Evolutionary conservation across 1,140 invertebrate genomes (phyloP).

Genomic region (Carposina sasakii): DNA sequence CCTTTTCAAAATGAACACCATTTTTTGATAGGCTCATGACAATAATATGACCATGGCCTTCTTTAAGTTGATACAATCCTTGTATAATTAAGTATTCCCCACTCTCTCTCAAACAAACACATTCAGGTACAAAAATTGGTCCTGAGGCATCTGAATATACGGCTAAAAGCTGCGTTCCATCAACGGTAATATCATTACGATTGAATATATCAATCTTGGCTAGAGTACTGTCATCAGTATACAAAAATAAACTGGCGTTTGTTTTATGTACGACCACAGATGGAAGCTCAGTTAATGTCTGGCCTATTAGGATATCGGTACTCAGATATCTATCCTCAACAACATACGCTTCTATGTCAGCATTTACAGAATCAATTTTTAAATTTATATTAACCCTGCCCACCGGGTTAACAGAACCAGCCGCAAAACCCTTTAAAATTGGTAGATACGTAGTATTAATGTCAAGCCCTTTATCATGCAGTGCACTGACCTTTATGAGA

Average conservation of each 20-base stretch:
- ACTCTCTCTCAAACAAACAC: background rate
- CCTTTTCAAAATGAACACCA: background rate
- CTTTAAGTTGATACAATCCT: conserved; percentile 6
- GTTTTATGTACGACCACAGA: conserved; percentile 6
- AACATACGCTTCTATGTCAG: conserved; percentile 5
- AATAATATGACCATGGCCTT: background rate
- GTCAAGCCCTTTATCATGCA: background rate
- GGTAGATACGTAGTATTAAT: background rate
- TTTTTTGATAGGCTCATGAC: background rate
- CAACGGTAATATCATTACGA: no score
- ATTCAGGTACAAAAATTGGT: conserved; percentile 4
- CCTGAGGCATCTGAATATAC: conserved; percentile 1
- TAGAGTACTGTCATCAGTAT: background rate
- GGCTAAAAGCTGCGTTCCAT: no score
- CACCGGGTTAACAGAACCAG: background rate
- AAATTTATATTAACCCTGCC: background rate
- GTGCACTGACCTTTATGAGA: conserved; percentile 3
- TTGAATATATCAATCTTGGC: no score
- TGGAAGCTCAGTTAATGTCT: conserved; percentile 6
- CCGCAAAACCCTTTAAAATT: conserved; percentile 11
- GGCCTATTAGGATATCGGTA: conserved; percentile 6
- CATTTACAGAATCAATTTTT: conserved; percentile 4
- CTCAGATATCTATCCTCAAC: background rate
- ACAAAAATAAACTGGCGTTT: background rate
- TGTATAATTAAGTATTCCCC: conserved; percentile 4